Conservation (phyloP, 92 coral and sea anemone genomes). For the Umimayanthus chanpuru region DNA sequence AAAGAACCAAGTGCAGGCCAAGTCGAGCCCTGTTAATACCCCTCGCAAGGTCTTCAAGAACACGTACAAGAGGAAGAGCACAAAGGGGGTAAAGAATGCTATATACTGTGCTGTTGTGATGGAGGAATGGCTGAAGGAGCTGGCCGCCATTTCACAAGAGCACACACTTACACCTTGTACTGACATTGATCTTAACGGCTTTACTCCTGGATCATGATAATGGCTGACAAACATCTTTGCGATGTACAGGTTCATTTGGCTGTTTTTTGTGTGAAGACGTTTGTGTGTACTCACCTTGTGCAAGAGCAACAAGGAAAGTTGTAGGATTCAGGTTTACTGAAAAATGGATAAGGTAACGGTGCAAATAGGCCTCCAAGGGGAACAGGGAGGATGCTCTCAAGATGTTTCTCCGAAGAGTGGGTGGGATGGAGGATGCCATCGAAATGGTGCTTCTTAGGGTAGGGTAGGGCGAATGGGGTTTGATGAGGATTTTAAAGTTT, state of each 20-base stretch:
- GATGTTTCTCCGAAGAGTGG: not conserved
- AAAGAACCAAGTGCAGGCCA: conserved; percentile 34
- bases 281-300: not conserved
- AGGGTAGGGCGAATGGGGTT: not conserved
- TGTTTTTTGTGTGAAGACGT: not conserved
- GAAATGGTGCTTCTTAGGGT: not conserved
- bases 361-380: not conserved
- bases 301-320: too few relatives aligned
- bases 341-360: not conserved
- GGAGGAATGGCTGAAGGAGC: conserved; percentile 98
- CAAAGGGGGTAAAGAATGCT: conserved; percentile 84
- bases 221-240: not conserved
- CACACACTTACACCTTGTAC: conserved; percentile 80
- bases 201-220: conserved; percentile 7
- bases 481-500: too few relatives aligned
- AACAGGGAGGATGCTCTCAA: too few relatives aligned
- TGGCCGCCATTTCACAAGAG: conserved; percentile 97
- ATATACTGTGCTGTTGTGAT: conserved; percentile 91
- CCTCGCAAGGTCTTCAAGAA: conserved; percentile 45
- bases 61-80: conserved; percentile 78
- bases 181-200: conserved; percentile 24
- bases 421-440: not conserved
- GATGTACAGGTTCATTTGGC: not conserved
- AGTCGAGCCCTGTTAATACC: conserved; percentile 40
- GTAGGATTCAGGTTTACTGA: not conserved